Evolutionary conservation across 2,113 vertebrate species (phyloP), one percentile per base, ranked within the genome.

Genomic region (Gallinago jamesoni): DNA sequence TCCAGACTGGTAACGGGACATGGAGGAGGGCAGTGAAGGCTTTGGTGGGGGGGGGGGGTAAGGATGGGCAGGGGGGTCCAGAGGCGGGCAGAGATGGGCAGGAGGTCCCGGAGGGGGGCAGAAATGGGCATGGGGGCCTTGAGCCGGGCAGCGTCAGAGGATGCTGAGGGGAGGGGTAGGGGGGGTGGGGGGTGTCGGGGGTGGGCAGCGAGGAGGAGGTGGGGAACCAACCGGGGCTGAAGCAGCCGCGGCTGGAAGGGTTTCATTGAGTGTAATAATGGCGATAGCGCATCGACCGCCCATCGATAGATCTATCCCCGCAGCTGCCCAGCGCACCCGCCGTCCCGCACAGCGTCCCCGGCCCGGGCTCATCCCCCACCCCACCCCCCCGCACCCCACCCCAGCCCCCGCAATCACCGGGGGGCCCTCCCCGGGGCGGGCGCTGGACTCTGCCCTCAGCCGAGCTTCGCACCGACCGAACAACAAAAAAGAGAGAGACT

Each of bases 191-290:
- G 12, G 4, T 57, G 22, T n/a, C 35, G 4, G 72, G 39, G 57
- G 24, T 59, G 59, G 31, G 28, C 59, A 41, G 43, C 11, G 72
- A 80, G 37, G 37, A 57, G 50, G 93, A 84, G 68, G 24, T 39
- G 68, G 67, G 48, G 48, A 76, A 6, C 77, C 70, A 77, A 64
- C 56, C 47, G 11, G 62, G 76, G 76, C 30, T 82, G 72, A 93
- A 89, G 47, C 72, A 83, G 78, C 33, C 47, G 67, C 76, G 84
- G 70, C 93, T 88, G 93, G 72, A 88, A 88, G 48, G 93, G 80
- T 96, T 94, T 93, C 93, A 90, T 47, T 33, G 95, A 93, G 87
- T 85, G 87, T 74, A 93, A 96, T 94, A 88, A 94, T 78, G 95
- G 95, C 90, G 70, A 96, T 96, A 94, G 87, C 17, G 30, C 53